Evolutionary conservation across 2,797 vertebrate genomes (phyloP), one percentile per base, ranked within the genome.

Genomic region (Enteromius fasciolatus): DNA sequence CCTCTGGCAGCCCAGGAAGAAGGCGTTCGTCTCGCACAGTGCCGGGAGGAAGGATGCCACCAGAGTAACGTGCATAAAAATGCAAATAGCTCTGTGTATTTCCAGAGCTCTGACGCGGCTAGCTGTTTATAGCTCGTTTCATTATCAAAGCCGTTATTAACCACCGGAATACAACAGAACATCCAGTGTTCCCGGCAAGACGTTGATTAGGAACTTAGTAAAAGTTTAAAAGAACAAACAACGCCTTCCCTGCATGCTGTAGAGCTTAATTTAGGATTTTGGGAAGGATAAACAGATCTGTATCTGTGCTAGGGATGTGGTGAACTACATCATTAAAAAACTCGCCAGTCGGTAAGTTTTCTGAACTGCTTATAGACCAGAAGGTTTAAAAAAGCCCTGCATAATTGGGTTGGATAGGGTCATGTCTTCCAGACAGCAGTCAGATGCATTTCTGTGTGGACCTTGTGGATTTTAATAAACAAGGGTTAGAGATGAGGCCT

Each of bases 81-180:
- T 31, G 23, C 77, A 80, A 85, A 83, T 82, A 87, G 84, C 61
- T 5, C n/a, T 44, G 50, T 46, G 50, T 83, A 69, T 86, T 80
- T 84, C 50, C 44, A 73, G 57, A 50, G 73, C 70, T 78, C 61
- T 81, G 81, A 83, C 25, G 80, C 18, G 11, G 76, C 64, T 63
- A 73, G 46, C 81, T 52, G 66, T 84, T 86, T 84, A 84, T 77
- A 80, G 80, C 23, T n/a, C 20, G 10, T 11, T 80, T 50, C 44
- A 69, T 52, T 46, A 67, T 72, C 39, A 23, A 69, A 67, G n/a
- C 77, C 50, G 2, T 46, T 63, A 64, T 75, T 83, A 76, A 61
- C 46, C 63, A n/a, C 63, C 79, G 20, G 31, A 73, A 52, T 64
- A 20, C 15, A 63, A 73, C 46, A 12, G 14, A 73, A 9, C 41